A percentile compares a stretch with the other conserved stretches of the same genome.
Evolutionary conservation across 2,888 invertebrate genomes (phyloP).

Genomic region (Drosophila stalkeri): DNA sequence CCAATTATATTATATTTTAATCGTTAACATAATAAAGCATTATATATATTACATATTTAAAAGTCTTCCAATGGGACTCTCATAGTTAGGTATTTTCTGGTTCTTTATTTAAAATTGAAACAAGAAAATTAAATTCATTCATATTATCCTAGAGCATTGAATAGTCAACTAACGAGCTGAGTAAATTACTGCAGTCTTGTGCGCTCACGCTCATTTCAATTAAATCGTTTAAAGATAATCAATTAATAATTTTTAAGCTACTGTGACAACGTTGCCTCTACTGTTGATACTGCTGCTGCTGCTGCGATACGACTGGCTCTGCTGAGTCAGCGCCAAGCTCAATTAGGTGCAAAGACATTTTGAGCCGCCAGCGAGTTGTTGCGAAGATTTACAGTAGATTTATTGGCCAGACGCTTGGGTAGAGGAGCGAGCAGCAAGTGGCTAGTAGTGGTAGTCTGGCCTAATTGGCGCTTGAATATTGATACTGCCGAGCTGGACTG

Average conservation of each 20-base stretch:
- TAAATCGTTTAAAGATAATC: conserved; percentile 80
- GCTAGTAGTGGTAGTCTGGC: conserved; percentile 59
- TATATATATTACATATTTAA: no score
- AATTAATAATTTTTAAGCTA: conserved; percentile 78
- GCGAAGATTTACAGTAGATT: conserved; percentile 73
- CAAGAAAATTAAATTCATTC: neutral
- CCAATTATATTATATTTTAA: no score
- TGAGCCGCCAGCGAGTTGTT: conserved; percentile 45
- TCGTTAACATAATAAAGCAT: no score
- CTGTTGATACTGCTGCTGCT: conserved; percentile 7
- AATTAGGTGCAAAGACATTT: conserved; percentile 79
- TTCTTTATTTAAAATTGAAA: neutral
- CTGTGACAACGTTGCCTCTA: conserved; percentile 51
- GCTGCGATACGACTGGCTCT: conserved; percentile 20
- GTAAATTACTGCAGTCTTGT: neutral
- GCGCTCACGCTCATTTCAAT: conserved; percentile 58
- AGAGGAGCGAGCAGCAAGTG: conserved; percentile 30
- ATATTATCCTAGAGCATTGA: conserved; percentile 38
- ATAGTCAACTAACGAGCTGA: neutral
- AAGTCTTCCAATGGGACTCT: no score
- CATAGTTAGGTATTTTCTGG: no score
- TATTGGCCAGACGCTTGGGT: conserved; percentile 65
- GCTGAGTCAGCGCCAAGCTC: conserved; percentile 74
- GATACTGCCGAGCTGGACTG: conserved; percentile 52
- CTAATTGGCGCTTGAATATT: conserved; percentile 78